Percentiles rank a stretch among this genome's conserved stretches.
phyloP scores from a whole-genome alignment of 1,140 invertebrate species.

The Heliconius himera region DNA sequence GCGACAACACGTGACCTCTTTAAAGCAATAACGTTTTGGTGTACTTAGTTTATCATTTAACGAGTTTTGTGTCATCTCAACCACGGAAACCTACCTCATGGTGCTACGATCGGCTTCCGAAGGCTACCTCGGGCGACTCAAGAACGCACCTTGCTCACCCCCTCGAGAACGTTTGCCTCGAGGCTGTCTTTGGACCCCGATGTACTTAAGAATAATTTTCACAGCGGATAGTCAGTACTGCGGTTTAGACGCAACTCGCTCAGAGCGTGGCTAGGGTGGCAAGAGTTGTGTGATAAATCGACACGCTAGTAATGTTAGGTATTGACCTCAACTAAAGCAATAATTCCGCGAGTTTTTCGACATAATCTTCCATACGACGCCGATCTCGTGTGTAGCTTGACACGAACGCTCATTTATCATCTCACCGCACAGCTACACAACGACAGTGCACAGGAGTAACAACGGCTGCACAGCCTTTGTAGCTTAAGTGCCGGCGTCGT shows the following conservation, averaged over 20 bases:
- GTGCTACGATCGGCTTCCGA: constrained; percentile 21
- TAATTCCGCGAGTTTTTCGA: constrained; percentile 1
- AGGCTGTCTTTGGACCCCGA: constrained; percentile 11
- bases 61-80: constrained; percentile 29
- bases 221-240: neutral
- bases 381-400: constrained; percentile 3
- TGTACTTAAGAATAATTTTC: constrained; percentile 16
- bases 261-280: neutral
- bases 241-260: neutral
- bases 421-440: neutral
- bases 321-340: neutral
- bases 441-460: neutral
- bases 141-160: neutral
- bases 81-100: constrained; percentile 43
- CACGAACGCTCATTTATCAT: neutral
- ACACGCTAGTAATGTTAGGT: neutral
- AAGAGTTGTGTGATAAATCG: neutral
- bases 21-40: constrained; percentile 37
- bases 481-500: neutral
- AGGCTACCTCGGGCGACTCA: constrained; percentile 2
- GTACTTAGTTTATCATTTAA: constrained; percentile 28
- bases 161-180: neutral
- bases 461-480: neutral
- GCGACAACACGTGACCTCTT: constrained; percentile 34
- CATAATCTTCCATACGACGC: neutral